A percentile compares a stretch with the other conserved stretches of the same genome.
These are phyloP conservation scores for Actenoides lindsayi DNA, from an alignment of 2,113 vertebrate species.

Conservation along the genomic window DNA sequence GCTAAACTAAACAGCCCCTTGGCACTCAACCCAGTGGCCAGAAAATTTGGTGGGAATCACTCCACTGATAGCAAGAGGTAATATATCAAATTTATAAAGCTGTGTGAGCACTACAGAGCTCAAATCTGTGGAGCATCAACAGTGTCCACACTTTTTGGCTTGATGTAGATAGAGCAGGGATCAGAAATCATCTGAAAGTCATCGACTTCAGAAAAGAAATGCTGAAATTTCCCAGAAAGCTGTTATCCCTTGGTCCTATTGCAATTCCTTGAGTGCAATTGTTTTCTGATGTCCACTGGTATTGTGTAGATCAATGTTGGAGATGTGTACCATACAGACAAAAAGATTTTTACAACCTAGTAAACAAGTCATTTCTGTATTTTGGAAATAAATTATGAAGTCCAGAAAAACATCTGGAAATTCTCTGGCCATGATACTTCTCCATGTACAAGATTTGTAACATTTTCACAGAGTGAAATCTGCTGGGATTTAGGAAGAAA, in stretches of 20 bases:
- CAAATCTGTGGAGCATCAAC: background rate
- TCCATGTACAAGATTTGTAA: constrained; percentile 22
- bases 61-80: background rate
- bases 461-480: constrained; percentile 57
- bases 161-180: background rate
- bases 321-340: background rate
- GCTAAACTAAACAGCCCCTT: background rate
- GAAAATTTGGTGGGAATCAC: background rate
- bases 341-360: background rate
- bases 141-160: background rate
- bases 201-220: background rate
- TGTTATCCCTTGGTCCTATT: background rate
- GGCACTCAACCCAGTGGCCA: background rate
- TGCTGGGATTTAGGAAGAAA: background rate
- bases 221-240: background rate
- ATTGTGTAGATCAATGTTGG: background rate
- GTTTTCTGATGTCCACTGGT: background rate
- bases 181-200: background rate
- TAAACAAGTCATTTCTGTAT: background rate
- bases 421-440: background rate
- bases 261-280: background rate
- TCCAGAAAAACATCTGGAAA: constrained; percentile 47
- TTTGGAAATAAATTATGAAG: background rate
- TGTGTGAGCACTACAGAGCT: background rate
- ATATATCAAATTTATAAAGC: background rate